phyloP scores from a whole-genome alignment of 1,140 invertebrate species.

The Dolichoris vasculosae region DNA sequence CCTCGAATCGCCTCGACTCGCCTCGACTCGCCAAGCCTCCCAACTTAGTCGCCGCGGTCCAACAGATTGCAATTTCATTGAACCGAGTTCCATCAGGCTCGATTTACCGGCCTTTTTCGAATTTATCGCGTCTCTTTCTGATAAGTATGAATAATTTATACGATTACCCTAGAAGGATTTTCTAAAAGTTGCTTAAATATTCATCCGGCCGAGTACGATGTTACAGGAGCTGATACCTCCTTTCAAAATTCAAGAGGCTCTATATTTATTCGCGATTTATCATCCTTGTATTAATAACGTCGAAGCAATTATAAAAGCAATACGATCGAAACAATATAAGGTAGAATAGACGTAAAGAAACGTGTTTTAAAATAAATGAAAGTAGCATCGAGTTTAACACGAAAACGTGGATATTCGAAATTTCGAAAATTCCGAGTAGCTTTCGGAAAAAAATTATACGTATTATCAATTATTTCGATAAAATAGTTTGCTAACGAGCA shows the following conservation, averaged over 20 bases:
- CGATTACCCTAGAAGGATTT: slow-evolving; percentile 13
- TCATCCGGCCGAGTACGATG: background rate
- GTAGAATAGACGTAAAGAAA: background rate
- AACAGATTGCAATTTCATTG: slow-evolving; percentile 33
- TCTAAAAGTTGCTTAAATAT: background rate
- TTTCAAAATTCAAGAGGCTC: background rate
- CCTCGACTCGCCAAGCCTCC: background rate
- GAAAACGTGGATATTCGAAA: background rate
- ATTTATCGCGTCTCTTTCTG: slow-evolving; percentile 18
- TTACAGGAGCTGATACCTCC: background rate
- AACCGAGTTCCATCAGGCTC: slow-evolving; percentile 4
- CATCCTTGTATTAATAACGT: background rate
- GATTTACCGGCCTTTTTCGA: background rate
- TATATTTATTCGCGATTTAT: background rate
- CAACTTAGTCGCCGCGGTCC: background rate
- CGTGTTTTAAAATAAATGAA: background rate
- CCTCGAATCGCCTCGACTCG: no score
- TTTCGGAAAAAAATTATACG: background rate
- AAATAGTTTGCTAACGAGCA: background rate
- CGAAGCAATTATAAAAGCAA: background rate
- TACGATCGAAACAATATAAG: background rate
- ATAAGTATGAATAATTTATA: slow-evolving; percentile 39
- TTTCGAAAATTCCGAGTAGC: background rate
- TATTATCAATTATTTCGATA: background rate
- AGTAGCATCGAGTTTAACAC: background rate